Evolutionary conservation across 2,113 vertebrate genomes (phyloP), one percentile per base, ranked within the genome.

Genomic region (Empidonax alnorum): DNA sequence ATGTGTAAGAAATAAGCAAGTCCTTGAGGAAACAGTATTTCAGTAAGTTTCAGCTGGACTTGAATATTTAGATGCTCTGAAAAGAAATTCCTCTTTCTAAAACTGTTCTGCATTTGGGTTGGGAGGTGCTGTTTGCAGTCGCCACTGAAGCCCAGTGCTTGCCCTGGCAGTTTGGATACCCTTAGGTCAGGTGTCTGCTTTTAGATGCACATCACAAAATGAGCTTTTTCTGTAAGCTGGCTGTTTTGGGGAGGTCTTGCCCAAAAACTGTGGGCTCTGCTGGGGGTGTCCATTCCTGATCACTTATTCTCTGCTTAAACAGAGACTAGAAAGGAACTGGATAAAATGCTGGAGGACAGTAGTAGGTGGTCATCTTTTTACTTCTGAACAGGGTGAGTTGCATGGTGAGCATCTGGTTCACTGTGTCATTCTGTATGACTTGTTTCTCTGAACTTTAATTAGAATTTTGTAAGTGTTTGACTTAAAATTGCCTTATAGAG

Each of bases 181-280:
- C 14, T 19, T 50, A 42, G 2, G 1, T 3, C 12, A 41, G 23
- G 6, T 25, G 3, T 28, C 21, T 3, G 4, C 17, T 33, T 63
- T n/a, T 24, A 33, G 39, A 9, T n/a, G 33, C 14, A 21, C 8
- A 19, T 62, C 25, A 62, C 6, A 76, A 69, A 55, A 49, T 0
- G 1, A 62, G 14, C 41, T 68, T 53, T 50, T 37, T 82, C 44
- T 47, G 33, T 16, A 50, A 50, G 35, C 20, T 81, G 59, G 8
- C 23, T 50, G 23, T 30, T 76, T 35, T n/a, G 20, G 14, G 25
- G 35, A 55, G 20, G 9, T 67, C 33, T 67, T 67, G 10, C 9
- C 30, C n/a, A 21, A 31, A 56, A 67, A 18, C 11, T 53, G 21
- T 80, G 33, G n/a, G 47, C 22, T 19, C 12, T 86, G 31, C 37